Evolutionary conservation across 1,140 invertebrate genomes (phyloP).

Genomic region (Amphibalanus amphitrite): DNA sequence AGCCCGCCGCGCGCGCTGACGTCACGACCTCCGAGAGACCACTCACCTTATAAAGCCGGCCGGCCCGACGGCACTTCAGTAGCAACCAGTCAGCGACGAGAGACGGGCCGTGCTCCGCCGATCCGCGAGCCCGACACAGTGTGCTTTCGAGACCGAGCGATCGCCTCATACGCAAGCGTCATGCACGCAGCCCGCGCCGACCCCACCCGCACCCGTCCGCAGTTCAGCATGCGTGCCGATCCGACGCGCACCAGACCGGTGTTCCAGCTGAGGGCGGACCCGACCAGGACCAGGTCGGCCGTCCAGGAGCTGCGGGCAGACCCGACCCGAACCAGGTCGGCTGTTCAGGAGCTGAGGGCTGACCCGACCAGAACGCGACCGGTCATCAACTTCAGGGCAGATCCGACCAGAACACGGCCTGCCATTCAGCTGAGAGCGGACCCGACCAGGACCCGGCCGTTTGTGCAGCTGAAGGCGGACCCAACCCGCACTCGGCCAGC

Average conservation of each 20-base stretch:
- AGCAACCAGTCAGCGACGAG: neutral
- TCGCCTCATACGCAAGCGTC: neutral
- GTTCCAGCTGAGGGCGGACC: neutral
- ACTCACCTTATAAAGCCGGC: neutral
- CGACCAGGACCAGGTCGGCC: neutral
- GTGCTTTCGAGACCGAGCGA: neutral
- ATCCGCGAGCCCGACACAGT: neutral
- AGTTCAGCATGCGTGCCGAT: neutral
- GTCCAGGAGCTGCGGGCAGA: no score
- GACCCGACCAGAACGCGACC: neutral
- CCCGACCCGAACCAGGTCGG: no score
- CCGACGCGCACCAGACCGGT: neutral
- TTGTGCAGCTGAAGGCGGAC: neutral
- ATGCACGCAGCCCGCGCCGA: neutral
- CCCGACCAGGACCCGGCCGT: neutral
- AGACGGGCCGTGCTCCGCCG: neutral
- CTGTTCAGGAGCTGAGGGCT: neutral
- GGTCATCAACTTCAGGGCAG: neutral
- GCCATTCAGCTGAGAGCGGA: neutral
- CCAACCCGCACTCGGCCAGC: neutral
- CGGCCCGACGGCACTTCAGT: neutral
- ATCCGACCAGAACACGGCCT: neutral
- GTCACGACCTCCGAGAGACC: neutral
- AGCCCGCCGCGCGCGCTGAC: neutral
- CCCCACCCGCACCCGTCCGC: neutral